phyloP scores from a whole-genome alignment of 2,888 invertebrate species.

The Tipula confusa region DNA sequence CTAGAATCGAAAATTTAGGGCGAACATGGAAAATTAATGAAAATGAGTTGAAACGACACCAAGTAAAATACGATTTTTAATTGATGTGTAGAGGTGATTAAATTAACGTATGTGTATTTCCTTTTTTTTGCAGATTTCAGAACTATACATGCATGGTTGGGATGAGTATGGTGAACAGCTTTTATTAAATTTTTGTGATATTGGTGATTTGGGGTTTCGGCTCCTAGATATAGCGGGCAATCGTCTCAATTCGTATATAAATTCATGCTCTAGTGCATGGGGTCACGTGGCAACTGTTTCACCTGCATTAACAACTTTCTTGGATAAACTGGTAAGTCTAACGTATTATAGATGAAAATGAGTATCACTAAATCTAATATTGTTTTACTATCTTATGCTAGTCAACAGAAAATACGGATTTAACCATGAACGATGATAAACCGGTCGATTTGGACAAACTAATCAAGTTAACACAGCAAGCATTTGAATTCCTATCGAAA shows the following conservation, averaged over 20 bases:
- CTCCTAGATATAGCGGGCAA: constrained; percentile 77
- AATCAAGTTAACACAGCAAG: constrained; percentile 47
- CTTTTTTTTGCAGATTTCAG: constrained; percentile 52
- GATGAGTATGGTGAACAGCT: constrained; percentile 60
- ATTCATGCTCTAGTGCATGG: constrained; percentile 56
- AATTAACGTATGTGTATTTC: not conserved
- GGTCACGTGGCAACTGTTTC: constrained; percentile 72
- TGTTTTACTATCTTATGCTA: not conserved
- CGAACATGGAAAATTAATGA: constrained; percentile 72
- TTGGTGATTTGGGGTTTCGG: constrained; percentile 64
- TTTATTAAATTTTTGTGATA: constrained; percentile 62
- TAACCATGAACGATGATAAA: not conserved
- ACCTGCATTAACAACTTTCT: constrained; percentile 69
- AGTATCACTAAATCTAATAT: constrained; percentile 35
- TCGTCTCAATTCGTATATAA: constrained; percentile 65
- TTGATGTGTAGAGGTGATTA: not conserved
- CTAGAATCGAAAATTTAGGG: constrained; percentile 65
- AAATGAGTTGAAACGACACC: constrained; percentile 70
- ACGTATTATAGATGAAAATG: constrained; percentile 38
- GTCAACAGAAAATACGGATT: not conserved
- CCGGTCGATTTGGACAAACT: constrained; percentile 41
- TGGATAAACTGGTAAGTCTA: constrained; percentile 62
- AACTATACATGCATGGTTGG: constrained; percentile 60
- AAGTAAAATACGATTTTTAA: constrained; percentile 53
- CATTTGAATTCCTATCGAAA: constrained; percentile 48